Percentiles rank a stretch among this genome's conserved stretches.
phyloP scores from a whole-genome alignment of 1,140 invertebrate genomes.

The Vanessa tameamea region DNA sequence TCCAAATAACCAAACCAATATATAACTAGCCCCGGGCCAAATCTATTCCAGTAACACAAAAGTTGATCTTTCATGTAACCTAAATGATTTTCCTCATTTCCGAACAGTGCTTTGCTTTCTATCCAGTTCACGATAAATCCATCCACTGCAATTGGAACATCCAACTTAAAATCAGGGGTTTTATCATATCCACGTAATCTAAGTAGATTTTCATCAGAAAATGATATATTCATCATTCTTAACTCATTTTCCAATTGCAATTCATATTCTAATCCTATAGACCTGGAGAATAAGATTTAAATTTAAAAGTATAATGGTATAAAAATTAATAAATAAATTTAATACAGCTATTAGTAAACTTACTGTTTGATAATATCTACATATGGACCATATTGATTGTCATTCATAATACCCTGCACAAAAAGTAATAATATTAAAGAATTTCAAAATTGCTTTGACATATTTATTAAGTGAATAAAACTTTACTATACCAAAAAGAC shows the following conservation, averaged over 20 bases:
- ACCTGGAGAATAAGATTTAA: slow-evolving; percentile 48
- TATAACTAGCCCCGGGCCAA: slow-evolving; percentile 96
- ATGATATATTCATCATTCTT: slow-evolving; percentile 79
- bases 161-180: slow-evolving; percentile 96
- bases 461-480: slow-evolving; percentile 47
- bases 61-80: slow-evolving; percentile 94
- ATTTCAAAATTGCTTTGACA: slow-evolving; percentile 2
- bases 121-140: slow-evolving; percentile 96
- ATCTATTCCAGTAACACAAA: slow-evolving; percentile 95
- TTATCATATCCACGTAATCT: slow-evolving; percentile 94
- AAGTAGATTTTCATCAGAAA: slow-evolving; percentile 91
- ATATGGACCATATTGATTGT: slow-evolving; percentile 89
- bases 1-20: slow-evolving; percentile 98
- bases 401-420: slow-evolving; percentile 84
- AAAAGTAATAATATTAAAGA: slow-evolving; percentile 28
- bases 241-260: slow-evolving; percentile 73
- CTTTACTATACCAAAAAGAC: slow-evolving; percentile 85
- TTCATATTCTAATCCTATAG: slow-evolving; percentile 78
- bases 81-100: slow-evolving; percentile 90
- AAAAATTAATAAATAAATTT: no score
- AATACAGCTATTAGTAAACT: slow-evolving; percentile 39
- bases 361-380: slow-evolving; percentile 86
- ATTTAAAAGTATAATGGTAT: no score
- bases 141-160: slow-evolving; percentile 93
- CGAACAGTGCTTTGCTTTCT: slow-evolving; percentile 97